Base-by-base conservation (phyloP, 23 tunicate species). In the Diplosoma virens region DNA sequence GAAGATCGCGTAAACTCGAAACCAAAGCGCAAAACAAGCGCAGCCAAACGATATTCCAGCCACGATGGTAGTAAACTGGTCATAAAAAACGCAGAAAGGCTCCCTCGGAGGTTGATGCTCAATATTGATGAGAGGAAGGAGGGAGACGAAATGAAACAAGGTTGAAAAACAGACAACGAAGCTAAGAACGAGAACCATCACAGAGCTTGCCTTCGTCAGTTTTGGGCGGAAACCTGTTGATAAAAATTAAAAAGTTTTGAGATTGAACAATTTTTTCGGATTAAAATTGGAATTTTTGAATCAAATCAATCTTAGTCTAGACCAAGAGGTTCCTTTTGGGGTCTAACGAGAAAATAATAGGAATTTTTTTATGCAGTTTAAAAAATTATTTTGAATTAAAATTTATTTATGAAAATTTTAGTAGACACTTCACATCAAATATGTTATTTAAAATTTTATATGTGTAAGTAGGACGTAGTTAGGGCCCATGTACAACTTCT, bases 1-100 rank as follows among this genome's bases (percentile, higher is more conserved):
- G 45, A 78, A 78, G 18, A 78, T 45, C 5, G 45, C 41, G 63
- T 64, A 78, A 30, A 78, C 83, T 1, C 83, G 83, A 30, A 78
- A 78, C 83, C 83, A 78, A 20, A 78, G 63, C 1, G 74, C 83
- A 61, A 78, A 78, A 35, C 32, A 78, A n/a, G 64, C 83, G 83
- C 56, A 18, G 16, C 33, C 63, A 32, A 78, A 65, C 3, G 47
- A 33, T 3, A 78, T 47, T 46, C 33, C 64, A 9, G 73, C 83
- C 66, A 61, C 9, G 46, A 28, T 25, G 37, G 83, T 78, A 1
- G 83, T 32, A 29, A 65, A 59, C 1, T 74, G 73, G 47, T 63
- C 74, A 21, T 76, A 60, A 21, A 76, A 26, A 16, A 9, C 55
- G 32, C 81, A 76, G 60, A 30, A 76, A 21, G 70, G 81, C 24